Evolutionary conservation across 1,140 invertebrate genomes (phyloP), one percentile per base, ranked within the genome.

Genomic region (Ooceraea biroi): DNA sequence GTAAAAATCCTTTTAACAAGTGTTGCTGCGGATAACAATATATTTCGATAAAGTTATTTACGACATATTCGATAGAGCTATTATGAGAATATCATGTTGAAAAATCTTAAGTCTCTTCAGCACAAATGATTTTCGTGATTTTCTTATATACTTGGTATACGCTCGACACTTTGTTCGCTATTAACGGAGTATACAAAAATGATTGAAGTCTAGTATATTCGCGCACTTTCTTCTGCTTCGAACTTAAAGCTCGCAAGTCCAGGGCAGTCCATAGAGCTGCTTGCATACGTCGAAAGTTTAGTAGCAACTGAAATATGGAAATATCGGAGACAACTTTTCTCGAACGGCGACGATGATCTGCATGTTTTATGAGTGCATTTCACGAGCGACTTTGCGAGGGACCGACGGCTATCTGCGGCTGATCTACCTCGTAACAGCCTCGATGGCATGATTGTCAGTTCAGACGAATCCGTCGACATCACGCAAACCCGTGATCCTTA

Each of bases 391-490:
- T 72, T 69, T 44, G 76, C 68, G 60, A 85, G 46, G 46, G 30
- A 19, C 63, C 77, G 44, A 30, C 68, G 44, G 78, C 73, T 87
- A 87, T 77, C 78, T 14, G 11, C 48, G 48, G 27, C 55, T 63
- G 65, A 76, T 87, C 57, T 63, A 46, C 30, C 60, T 52, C n/a
- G 55, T 74, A 83, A 82, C 84, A n/a, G 48, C n/a, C 69, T 5
- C 66, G 50, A 46, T 44, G 50, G 63, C 65, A 19, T 60, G 50
- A 55, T 85, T 55, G 78, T 71, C 71, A 52, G 30, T 63, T n/a
- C 78, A 77, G 85, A 72, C 78, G 57, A 52, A 63, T 57, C 73
- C 52, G 61, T 66, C 25, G 55, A 44, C 57, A 78, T 86, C 85
- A 86, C 85, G 85, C 85, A 27, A 87, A 11, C 63, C 11, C 55